Evolutionary conservation across 2,888 invertebrate genomes (phyloP).

Genomic region (Dermolepida albohirtum): DNA sequence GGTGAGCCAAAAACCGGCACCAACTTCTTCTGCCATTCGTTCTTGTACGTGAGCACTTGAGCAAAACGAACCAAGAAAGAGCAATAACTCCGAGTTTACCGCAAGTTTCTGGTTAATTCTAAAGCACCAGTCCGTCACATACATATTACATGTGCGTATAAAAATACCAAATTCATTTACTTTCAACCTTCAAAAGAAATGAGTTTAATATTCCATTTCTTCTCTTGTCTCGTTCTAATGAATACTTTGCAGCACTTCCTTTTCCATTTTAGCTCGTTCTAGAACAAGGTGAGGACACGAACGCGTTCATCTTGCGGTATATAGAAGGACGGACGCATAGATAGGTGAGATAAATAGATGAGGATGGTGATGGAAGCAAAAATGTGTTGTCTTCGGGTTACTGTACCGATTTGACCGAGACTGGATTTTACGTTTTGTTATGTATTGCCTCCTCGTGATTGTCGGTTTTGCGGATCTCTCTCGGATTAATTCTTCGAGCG

Average conservation of each 20-base stretch:
- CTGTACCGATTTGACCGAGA: constrained; percentile 44
- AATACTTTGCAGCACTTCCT: neutral
- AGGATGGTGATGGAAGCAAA: neutral
- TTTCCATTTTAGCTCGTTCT: constrained; percentile 18
- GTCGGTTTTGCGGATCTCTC: constrained; percentile 17
- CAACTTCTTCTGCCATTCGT: constrained; percentile 4
- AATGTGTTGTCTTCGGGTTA: constrained; percentile 43
- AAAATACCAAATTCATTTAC: constrained; percentile 41
- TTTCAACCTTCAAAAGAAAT: constrained; percentile 26
- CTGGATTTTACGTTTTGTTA: constrained; percentile 38
- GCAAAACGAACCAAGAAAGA: constrained; percentile 25
- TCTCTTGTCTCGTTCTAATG: no score
- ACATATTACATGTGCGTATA: neutral
- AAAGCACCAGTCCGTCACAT: neutral
- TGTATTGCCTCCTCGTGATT: constrained; percentile 9
- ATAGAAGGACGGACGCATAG: constrained; percentile 9
- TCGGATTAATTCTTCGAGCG: neutral
- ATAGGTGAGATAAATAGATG: constrained; percentile 5
- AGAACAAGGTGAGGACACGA: constrained; percentile 11
- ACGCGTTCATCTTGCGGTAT: constrained; percentile 17
- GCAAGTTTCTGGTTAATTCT: neutral
- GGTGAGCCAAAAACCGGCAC: constrained; percentile 41
- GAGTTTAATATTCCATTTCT: no score
- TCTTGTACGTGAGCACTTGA: constrained; percentile 14
- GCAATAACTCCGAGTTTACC: constrained; percentile 8